Evolutionary conservation across 2,797 vertebrate genomes (phyloP), one percentile per base, ranked within the genome.

Genomic region (Oceanodroma leucorhoa): DNA sequence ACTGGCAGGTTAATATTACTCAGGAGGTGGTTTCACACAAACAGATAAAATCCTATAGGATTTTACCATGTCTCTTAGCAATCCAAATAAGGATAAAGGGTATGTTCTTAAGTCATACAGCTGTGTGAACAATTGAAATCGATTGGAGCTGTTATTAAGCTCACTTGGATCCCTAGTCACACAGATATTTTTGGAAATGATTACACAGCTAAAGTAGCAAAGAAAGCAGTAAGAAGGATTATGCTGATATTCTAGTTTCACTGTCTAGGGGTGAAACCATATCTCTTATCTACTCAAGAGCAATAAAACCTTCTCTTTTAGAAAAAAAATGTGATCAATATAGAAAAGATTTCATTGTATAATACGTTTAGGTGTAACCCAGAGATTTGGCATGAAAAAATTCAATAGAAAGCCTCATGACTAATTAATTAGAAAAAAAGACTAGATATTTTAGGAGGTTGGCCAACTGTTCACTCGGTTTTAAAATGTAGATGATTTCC

Each of bases 221-320:
- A 89, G 72, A 88, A 86, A 91, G 87, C 27, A 91, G 88, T 83
- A 93, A 78, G 54, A 86, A 87, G 70, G 87, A 96, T 96, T 96
- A 88, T 79, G 51, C 40, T 91, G 91, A 76, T 97, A 79, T 76
- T 83, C 80, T 27, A 45, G n/a, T 96, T 93, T 81, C 58, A 55
- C 46, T 82, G 40, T 95, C 66, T 85, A 61, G 57, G 41, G 24
- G 43, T 92, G 51, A 84, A 94, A 81, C 43, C 30, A 27, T 38
- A 79, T 76, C 36, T 91, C 72, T 93, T 83, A 66, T 45, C 76
- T 79, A 22, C 23, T 84, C 58, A 50, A 41, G 23, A 84, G 43
- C 30, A 86, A 76, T 58, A 79, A 83, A 87, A 40, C 11, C 11
- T 24, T 3, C 17, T 78, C 16, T 75, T 95, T 46, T 64, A 67